Base-by-base conservation (phyloP, 30 jellyfish, hydroid and myxozoan species). In the Pelagia noctiluca region DNA sequence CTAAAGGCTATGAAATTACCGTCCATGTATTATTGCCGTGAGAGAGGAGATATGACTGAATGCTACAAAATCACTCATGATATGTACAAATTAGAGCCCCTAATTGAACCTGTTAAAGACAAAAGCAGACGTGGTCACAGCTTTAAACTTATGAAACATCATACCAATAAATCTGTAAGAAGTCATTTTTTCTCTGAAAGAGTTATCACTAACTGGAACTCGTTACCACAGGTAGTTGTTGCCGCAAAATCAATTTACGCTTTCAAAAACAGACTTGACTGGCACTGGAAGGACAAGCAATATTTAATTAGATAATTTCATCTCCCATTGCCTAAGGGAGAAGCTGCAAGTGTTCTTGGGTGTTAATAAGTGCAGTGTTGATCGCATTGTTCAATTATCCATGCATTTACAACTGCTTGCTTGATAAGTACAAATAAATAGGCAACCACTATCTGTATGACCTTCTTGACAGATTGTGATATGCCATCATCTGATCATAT, bases 81-180 rank as follows among this genome's bases (percentile, higher is more conserved):
- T 69, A 69, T 33, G 65, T 69, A 69, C 82, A 69, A 69, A 34
- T 28, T 74, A 32, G 71, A 74, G 32, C 69, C 54, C 29, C 29
- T 26, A 7, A 7, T 76, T 18, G 80, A 76, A 76, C 76, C 54
- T 52, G 88, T n/a, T 37, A 76, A 32, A 22, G 42, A 50, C 88
- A 76, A 57, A 57, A 76, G 88, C 75, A 50, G 78, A 76, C 75
- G 78, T 52, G 88, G 76, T 76, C 88, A 76, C 88, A 35, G 78
- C 28, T 36, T 76, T 31, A 76, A 62, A 76, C 79, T 76, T 76
- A 79, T 53, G 47, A 76, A 76, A 67, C 76, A 76, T 50, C 75
- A 64, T 52, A 8, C 63, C 80, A 76, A 35, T 61, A 47, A 62
- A 52, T 30, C 30, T 32, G 76, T 74, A 1, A 29, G 78, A 57